These are phyloP conservation scores for Sinelater perroti DNA, from an alignment of 2,888 invertebrate genomes.

Conservation along the genomic window DNA sequence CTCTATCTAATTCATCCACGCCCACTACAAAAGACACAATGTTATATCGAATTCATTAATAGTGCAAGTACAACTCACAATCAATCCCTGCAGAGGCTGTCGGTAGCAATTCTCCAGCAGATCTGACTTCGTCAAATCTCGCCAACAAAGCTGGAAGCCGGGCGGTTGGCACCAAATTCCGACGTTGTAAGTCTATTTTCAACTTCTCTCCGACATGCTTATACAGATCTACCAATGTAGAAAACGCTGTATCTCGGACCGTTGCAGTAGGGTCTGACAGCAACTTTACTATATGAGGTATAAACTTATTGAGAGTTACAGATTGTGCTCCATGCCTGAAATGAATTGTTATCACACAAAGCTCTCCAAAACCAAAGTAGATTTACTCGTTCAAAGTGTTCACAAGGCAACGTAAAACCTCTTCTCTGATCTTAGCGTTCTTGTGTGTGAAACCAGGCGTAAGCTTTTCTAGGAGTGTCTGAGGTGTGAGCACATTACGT, in stretches of 20 bases:
- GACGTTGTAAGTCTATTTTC: constrained; percentile 81
- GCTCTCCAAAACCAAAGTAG: background rate
- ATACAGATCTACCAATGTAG: constrained; percentile 88
- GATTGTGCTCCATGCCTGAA: constrained; percentile 86
- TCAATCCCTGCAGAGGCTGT: constrained; percentile 66
- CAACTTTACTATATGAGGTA: constrained; percentile 83
- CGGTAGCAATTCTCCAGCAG: constrained; percentile 80
- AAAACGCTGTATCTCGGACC: constrained; percentile 88
- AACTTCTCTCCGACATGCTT: constrained; percentile 92
- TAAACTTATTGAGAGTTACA: constrained; percentile 81
- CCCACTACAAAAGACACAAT: constrained; percentile 22
- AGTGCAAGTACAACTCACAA: constrained; percentile 45
- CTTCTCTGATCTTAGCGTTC: constrained; percentile 91
- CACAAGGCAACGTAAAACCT: constrained; percentile 83
- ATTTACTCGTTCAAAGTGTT: constrained; percentile 83
- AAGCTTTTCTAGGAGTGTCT: constrained; percentile 77
- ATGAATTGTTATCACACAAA: constrained; percentile 26
- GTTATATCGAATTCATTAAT: background rate
- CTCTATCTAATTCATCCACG: constrained; percentile 62
- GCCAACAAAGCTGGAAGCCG: constrained; percentile 76
- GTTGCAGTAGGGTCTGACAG: constrained; percentile 87
- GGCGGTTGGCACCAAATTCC: constrained; percentile 78
- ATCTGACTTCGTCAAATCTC: constrained; percentile 87
- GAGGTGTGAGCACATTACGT: constrained; percentile 73
- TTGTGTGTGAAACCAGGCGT: constrained; percentile 80